Base-by-base conservation (phyloP, 37 sponge, comb jelly and placozoan genomes). In the Chondrosia reniformis region DNA sequence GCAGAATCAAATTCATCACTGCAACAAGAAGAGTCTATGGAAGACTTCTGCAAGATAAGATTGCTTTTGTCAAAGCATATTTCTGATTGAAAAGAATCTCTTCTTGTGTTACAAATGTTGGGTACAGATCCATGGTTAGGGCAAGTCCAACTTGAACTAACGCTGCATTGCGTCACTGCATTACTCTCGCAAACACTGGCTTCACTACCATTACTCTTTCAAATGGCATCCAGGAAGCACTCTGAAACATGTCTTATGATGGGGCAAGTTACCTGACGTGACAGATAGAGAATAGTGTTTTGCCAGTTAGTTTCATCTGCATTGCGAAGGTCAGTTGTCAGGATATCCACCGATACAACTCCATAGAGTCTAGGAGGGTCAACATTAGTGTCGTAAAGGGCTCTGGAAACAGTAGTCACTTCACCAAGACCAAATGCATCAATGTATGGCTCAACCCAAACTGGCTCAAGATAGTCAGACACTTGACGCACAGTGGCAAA, bases 351-450 rank as follows among this genome's bases (percentile, higher is more conserved):
- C n/a, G 27, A 24, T 28, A 56, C 27, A 56, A 56, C 58, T 28
- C 58, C 58, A 6, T 28, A 28, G 3, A 56, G 58, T 3, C 27
- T 28, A 24, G 27, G 7, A 4, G 27, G 27, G 4, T 56, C 8
- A 28, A 56, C 58, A 8, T 24, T 56, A 56, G 3, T 28, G 49
- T 44, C 46, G 43, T 49, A 75, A 32, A 75, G n/a, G 24, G 76
- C 54, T 33, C 24, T 21, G 4, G 76, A 44, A n/a, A 75, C 2
- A 2, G 79, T 78, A 3, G 41, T 41, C 4, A 67, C 30, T 74
- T 28, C 30, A 5, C 79, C 79, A 25, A 78, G 66, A 19, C 79
- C 79, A 67, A 56, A 56, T 8, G 58, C 58, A 56, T 56, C 58
- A 56, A 6, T 3, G 58, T 56, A 56, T 24, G 58, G 79, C 12